phyloP scores from a whole-genome alignment of 2,888 invertebrate species.

The Microctonus aethiopoides region DNA sequence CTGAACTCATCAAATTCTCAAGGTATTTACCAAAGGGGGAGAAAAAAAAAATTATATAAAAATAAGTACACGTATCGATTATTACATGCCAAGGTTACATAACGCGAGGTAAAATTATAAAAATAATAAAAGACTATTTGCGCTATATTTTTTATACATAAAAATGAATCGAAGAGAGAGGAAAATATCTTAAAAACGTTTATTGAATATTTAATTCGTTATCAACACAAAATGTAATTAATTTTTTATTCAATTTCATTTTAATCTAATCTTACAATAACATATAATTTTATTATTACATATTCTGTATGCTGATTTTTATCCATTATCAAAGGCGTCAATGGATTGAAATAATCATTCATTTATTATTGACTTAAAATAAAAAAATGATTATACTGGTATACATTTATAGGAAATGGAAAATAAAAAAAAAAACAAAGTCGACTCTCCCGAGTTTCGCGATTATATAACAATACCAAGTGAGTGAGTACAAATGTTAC shows the following conservation, averaged over 20 bases:
- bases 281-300: neutral
- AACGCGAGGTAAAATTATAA: conserved; percentile 29
- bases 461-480: neutral
- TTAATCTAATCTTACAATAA: neutral
- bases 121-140: conserved; percentile 56
- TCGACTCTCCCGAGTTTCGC: conserved; percentile 13
- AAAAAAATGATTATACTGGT: neutral
- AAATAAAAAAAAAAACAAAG: conserved; percentile 11
- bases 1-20: neutral
- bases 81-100: conserved; percentile 50
- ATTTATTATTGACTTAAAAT: neutral
- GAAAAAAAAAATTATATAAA: neutral
- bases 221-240: neutral
- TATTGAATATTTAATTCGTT: neutral
- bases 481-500: neutral
- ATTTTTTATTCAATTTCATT: neutral
- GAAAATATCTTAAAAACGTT: neutral
- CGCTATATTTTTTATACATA: conserved; percentile 55
- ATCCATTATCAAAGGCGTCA: neutral
- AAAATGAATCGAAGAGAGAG: neutral
- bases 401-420: neutral
- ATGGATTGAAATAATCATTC: neutral
- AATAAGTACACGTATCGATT: conserved; percentile 48
- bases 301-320: neutral
- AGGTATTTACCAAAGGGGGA: neutral